A percentile compares a stretch with the other conserved stretches of the same genome.
phyloP scores from a whole-genome alignment of 53 echinoderm and acorn worm species.

The Paelopatides confundens region DNA sequence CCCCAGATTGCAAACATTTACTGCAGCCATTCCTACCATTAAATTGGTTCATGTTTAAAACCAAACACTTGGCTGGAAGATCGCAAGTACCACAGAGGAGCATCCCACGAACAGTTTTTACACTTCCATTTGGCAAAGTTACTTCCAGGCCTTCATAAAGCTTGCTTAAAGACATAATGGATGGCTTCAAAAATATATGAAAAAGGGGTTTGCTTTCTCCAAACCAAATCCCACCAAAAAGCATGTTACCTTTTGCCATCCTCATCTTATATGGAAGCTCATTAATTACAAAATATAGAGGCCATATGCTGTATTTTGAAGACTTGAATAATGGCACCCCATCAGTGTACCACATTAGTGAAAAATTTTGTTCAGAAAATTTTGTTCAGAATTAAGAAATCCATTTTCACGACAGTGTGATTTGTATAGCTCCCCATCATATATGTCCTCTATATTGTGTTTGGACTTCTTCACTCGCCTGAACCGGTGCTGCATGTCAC shows the following conservation, averaged over 20 bases:
- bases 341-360: constrained; percentile 57
- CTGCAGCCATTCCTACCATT: background rate
- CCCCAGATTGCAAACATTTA: background rate
- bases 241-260: constrained; percentile 23
- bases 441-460: background rate
- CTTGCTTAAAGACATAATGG: background rate
- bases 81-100: constrained; percentile 60
- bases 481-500: background rate
- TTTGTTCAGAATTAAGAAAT: no score
- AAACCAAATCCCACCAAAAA: constrained; percentile 53
- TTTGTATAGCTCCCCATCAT: background rate
- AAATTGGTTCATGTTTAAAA: background rate
- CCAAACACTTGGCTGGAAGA: constrained; percentile 48
- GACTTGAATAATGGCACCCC: constrained; percentile 55
- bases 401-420: no score
- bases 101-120: constrained; percentile 8
- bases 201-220: constrained; percentile 12
- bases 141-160: constrained; percentile 45
- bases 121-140: background rate
- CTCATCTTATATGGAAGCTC: constrained; percentile 30
- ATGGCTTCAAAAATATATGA: background rate
- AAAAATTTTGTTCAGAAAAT: constrained; percentile 44
- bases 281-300: constrained; percentile 56
- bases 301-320: constrained; percentile 44
- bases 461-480: background rate